Base-by-base conservation (phyloP, 2,797 vertebrate species). In the Hemitrygon akajei region DNA sequence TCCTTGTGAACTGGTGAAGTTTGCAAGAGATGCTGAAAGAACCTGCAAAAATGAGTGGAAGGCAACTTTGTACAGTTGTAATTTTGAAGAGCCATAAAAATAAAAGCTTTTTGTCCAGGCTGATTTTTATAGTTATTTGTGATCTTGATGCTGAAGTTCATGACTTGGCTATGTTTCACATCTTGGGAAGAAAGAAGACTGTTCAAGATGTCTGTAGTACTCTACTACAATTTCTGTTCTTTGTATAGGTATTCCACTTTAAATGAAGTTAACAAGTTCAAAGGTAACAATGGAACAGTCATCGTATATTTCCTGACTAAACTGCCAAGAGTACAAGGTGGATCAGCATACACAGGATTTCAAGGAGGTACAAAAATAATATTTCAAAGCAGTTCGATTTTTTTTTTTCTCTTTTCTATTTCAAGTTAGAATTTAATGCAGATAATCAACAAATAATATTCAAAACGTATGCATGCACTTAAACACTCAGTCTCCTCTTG, bases 271-370 rank as follows among this genome's bases (percentile, higher is more conserved):
- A 98, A 97, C 96, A 98, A 98, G 95, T 94, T 96, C 20, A 95
- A 95, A 80, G 63, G 66, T 93, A 95, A 95, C 6, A 89, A 94
- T 76, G 95, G 20, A 94, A 95, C 95, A 0, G 94, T 98, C 91
- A 98, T 98, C 56, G 97, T 99, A 76, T 98, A 98, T 94, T 99
- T 99, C 5, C 97, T 99, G 94, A 98, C 97, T 69, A 98, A 99
- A 94, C 96, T 99, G 89, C 98, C 98, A 80, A 96, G 98, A 95
- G 96, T 98, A 96, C 97, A 97, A 95, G 98, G 98, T 58, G 98
- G 97, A 47, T 96, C 96, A 0, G 96, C 97, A 30, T 99, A 98
- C 0, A 96, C 98, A 94, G 98, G 99, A 6, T 99, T 98, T 96
- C 98, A 98, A 4, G 98, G 99, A 96, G 98, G 99, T 99, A 94